Evolutionary conservation across 2,797 vertebrate species (phyloP).

Genomic region (Gobio occitaniae): DNA sequence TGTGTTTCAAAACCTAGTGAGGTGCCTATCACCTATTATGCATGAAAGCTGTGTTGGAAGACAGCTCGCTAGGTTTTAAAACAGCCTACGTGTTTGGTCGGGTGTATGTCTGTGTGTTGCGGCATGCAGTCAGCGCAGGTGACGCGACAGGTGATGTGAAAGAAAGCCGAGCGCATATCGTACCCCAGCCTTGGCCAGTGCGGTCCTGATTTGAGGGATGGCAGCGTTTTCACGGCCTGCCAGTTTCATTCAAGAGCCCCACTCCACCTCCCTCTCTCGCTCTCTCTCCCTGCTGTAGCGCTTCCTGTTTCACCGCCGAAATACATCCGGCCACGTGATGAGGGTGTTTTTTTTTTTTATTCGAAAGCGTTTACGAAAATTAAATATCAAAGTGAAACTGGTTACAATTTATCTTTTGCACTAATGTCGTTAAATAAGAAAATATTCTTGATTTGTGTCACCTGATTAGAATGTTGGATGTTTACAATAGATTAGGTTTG

Average conservation of each 20-base stretch:
- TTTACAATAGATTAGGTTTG: not conserved
- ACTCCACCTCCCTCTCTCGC: slow-evolving; percentile 46
- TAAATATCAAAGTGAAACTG: not conserved
- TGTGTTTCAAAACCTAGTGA: slow-evolving; percentile 6
- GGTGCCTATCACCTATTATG: not conserved
- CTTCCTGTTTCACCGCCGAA: slow-evolving; percentile 50
- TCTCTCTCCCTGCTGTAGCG: slow-evolving; percentile 19
- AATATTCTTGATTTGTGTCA: not conserved
- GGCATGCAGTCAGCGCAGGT: not conserved
- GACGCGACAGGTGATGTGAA: not conserved
- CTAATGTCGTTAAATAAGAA: not conserved
- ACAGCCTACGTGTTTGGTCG: not conserved
- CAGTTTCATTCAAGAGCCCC: slow-evolving; percentile 38
- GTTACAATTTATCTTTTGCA: not conserved
- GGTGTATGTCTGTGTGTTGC: not conserved
- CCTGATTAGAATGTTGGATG: not conserved
- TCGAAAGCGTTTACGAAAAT: not conserved
- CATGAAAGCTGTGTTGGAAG: not conserved
- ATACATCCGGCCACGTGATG: slow-evolving; percentile 55
- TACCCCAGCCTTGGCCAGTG: slow-evolving; percentile 59
- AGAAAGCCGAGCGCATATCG: slow-evolving; percentile 17
- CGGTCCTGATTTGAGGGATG: slow-evolving; percentile 42
- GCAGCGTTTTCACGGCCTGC: slow-evolving; percentile 55
- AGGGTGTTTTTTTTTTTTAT: not conserved
- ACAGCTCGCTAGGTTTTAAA: slow-evolving; percentile 13